Evolutionary conservation across 2,888 invertebrate genomes (phyloP).

Genomic region (Drosophila mayaguana): DNA sequence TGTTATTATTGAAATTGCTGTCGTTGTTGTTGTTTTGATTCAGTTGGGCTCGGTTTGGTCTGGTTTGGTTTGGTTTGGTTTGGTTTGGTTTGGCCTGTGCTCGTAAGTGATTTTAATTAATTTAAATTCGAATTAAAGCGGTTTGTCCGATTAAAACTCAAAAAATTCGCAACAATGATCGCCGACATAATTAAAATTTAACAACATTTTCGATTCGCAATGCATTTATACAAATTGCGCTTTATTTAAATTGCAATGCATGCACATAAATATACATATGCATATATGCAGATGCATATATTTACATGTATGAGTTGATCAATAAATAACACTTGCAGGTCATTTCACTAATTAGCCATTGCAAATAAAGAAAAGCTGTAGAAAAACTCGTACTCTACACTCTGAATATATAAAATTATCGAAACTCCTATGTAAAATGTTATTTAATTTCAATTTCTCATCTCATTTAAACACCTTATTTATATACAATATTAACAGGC

Average conservation of each 20-base stretch:
- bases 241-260: constrained; percentile 48
- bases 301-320: constrained; percentile 18
- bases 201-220: constrained; percentile 43
- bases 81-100: constrained; percentile 52
- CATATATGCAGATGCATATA: not conserved
- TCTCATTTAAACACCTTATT: no score
- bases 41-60: no score
- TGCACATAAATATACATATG: constrained; percentile 23
- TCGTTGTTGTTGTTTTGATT: constrained; percentile 21
- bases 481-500: not conserved
- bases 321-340: constrained; percentile 38
- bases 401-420: not conserved
- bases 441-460: not conserved
- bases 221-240: constrained; percentile 50
- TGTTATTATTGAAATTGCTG: constrained; percentile 35
- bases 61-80: constrained; percentile 34
- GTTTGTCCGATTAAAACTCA: constrained; percentile 74
- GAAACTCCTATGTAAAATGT: not conserved
- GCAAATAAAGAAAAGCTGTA: constrained; percentile 8
- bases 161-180: constrained; percentile 62
- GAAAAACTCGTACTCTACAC: not conserved
- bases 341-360: constrained; percentile 54
- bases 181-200: constrained; percentile 69
- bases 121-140: constrained; percentile 80
- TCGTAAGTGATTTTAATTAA: constrained; percentile 78